Evolutionary conservation across 1,140 invertebrate genomes (phyloP).

Genomic region (Eumaeus atala): DNA sequence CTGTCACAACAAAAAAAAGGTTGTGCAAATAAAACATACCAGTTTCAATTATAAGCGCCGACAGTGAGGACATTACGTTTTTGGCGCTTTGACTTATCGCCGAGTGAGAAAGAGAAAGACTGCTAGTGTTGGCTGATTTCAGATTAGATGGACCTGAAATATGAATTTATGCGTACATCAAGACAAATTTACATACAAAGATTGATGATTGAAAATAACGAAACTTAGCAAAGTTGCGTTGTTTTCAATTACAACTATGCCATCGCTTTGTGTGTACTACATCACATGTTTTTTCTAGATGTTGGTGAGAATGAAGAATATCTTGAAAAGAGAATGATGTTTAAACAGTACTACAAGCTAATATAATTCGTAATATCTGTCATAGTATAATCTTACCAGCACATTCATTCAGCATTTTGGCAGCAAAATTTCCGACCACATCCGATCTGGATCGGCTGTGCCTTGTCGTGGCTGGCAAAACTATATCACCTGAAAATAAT

Average conservation of each 20-base stretch:
- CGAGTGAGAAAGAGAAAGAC: constrained; percentile 54
- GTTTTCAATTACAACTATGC: no score
- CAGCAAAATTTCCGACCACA: constrained; percentile 61
- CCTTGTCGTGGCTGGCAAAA: constrained; percentile 43
- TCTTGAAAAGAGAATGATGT: constrained; percentile 15
- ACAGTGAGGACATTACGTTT: constrained; percentile 76
- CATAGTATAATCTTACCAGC: constrained; percentile 34
- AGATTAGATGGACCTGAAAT: constrained; percentile 57
- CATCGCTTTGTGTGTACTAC: no score
- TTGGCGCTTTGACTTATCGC: constrained; percentile 74
- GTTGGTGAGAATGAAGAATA: no score
- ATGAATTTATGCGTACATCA: no score
- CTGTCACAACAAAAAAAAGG: no score
- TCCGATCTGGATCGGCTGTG: constrained; percentile 63
- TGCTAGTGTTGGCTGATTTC: constrained; percentile 43
- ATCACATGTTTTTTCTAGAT: no score
- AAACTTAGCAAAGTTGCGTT: no score
- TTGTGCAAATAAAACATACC: constrained; percentile 51
- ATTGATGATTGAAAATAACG: no score
- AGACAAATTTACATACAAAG: no score
- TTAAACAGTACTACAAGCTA: constrained; percentile 21
- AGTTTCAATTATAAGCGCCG: constrained; percentile 82
- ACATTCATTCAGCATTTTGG: constrained; percentile 59
- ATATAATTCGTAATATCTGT: constrained; percentile 29
- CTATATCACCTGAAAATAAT: constrained; percentile 44